Evolutionary conservation across 2,797 vertebrate species (phyloP), one percentile per base, ranked within the genome.

Genomic region (Orestias chungarensis): DNA sequence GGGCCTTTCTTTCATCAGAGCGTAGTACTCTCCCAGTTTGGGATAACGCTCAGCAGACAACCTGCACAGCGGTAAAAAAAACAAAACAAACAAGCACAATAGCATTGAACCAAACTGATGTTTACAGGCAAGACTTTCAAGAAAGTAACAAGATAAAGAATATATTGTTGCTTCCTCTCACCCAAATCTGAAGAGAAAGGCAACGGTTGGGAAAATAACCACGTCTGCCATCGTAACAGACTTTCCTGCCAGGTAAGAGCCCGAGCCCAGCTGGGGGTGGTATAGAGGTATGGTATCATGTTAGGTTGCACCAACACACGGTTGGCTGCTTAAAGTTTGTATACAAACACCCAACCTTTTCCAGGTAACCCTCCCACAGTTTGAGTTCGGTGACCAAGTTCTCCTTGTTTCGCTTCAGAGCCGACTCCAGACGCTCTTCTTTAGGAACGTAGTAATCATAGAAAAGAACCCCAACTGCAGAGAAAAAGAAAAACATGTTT

Each of bases 341-440:
- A 6, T 1, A 14, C 20, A 0, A 50, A 27, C 67, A 3, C 23
- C 54, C 20, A 14, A 94, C 93, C 88, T 93, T 92, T 78, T 90
- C 65, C 66, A 93, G 78, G 85, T 94, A 93, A 44, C 91, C 87
- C 35, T 95, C 93, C 93, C 93, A 94, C 1, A 94, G 88, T n/a
- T 81, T 72, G 14, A 95, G 68, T 8, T 95, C 93, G 47, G 82
- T 15, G 15, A 1, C 27, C 68, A 93, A 78, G 33, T 78, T 71
- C 42, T 94, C 89, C 25, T 7, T 87, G 87, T 93, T 89, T 66
- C 91, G 90, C 75, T 78, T 89, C 42, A 91, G 5, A 27, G 92
- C 88, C 0, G 90, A 93, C 42, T 93, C 93, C 27, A 86, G 92
- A 42, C 86, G 82, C 84, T 95, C 94, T 11, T 3, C 91, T 73